Percentiles rank a stretch among this genome's conserved stretches.
Conservation (phyloP, 2,113 vertebrate species). For the Coturnix japonica region DNA sequence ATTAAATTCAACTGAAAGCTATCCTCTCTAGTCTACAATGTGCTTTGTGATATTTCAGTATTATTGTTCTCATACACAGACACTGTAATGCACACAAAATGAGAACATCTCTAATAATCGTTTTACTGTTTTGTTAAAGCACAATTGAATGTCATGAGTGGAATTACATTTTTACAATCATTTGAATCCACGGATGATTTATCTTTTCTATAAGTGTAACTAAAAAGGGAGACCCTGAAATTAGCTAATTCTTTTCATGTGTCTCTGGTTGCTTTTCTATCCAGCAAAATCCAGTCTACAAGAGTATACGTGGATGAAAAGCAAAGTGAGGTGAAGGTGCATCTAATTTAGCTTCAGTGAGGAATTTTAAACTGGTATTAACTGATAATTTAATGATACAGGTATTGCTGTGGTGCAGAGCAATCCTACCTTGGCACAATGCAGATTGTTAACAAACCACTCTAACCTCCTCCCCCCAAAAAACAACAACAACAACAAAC, state of each 20-base stretch:
- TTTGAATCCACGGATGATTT: conserved; percentile 4
- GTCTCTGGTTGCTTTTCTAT: not conserved
- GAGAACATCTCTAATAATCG: not conserved
- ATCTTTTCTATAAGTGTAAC: not conserved
- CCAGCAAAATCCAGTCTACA: not conserved
- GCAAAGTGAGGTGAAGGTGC: not conserved
- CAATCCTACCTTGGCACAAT: not conserved
- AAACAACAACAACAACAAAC: not conserved
- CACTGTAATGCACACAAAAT: not conserved
- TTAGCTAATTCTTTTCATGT: not conserved
- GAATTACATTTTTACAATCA: not conserved
- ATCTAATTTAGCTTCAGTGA: not conserved
- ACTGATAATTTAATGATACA: not conserved
- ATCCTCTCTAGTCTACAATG: not conserved
- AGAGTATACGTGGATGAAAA: not conserved
- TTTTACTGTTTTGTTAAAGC: not conserved
- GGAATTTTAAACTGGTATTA: not conserved
- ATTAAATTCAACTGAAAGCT: conserved; percentile 66
- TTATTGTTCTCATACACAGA: conserved; percentile 2
- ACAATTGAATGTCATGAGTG: not conserved
- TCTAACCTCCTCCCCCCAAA: not conserved
- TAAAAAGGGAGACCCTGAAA: not conserved
- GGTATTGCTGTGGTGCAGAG: not conserved
- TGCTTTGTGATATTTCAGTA: conserved; percentile 24
- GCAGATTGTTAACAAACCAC: not conserved